Base-by-base conservation (phyloP, 1,140 invertebrate genomes). In the Achroia grisella region DNA sequence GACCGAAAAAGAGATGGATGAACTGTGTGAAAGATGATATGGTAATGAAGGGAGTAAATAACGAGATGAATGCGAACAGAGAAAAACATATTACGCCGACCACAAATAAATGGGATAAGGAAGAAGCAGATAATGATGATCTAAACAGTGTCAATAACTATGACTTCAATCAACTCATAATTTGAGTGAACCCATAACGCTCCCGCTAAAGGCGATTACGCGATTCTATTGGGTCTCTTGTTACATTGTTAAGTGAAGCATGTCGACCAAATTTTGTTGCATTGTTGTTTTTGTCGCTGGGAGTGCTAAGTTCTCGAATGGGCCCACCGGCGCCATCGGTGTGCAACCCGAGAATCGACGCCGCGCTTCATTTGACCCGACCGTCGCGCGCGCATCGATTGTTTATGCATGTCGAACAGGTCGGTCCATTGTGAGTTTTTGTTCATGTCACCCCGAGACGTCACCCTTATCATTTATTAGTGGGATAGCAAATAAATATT, bases 311-410 rank as follows among this genome's bases (percentile, higher is more conserved):
- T 74, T 66, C 58, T 71, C 67, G 51, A 59, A 73, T 65, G 58
- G 72, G 62, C 62, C 55, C 54, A 39, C 47, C 61, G 78, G 75
- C 78, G 75, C 75, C 78, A 72, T 57, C 52, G 31, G 55, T 65
- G 42, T 74, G 75, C 67, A 82, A 82, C 65, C 69, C 62, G 78
- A 82, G 73, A 77, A 55, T 55, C 46, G 58, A 67, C 65, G 70
- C 56, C 51, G 60, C 66, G 78, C 66, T 69, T 76, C 71, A 75
- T 79, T 82, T 77, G 68, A 71, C 62, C 58, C 68, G 57, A 48
- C 60, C 41, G 34, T 15, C n/a, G 15, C 12, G 39, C 35, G 14
- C 36, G 34, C 10, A 36, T 4, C 57, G 50, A 64, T 65, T 75
- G 73, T 75, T 75, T 66, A 64, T 65, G 62, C 61, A 52, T 73